Evolutionary conservation across 2,888 invertebrate genomes (phyloP).

Genomic region (Anoplius nigerrimus): DNA sequence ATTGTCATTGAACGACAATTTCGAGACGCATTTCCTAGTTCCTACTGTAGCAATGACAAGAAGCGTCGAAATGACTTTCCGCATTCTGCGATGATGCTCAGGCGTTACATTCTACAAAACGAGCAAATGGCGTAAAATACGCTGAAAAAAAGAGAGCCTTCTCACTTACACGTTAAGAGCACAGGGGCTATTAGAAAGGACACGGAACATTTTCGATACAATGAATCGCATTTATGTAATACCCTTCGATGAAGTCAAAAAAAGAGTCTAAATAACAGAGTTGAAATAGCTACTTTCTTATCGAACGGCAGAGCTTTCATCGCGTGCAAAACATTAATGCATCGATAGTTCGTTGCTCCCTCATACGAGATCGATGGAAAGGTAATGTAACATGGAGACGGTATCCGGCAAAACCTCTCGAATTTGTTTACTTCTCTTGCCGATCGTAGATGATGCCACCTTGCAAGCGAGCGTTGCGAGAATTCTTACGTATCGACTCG

Average conservation of each 20-base stretch:
- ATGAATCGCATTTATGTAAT: too few relatives aligned
- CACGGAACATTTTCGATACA: too few relatives aligned
- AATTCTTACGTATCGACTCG: too few relatives aligned
- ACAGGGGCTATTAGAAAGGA: too few relatives aligned
- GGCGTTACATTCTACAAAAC: background rate
- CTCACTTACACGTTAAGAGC: background rate
- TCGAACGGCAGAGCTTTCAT: background rate
- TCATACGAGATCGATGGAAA: background rate
- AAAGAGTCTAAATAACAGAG: too few relatives aligned
- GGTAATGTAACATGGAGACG: too few relatives aligned
- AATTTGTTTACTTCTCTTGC: too few relatives aligned
- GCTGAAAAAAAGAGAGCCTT: background rate
- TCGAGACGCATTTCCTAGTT: background rate
- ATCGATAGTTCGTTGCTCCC: conserved; percentile 3
- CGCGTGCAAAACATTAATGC: conserved; percentile 3
- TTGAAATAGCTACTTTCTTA: too few relatives aligned
- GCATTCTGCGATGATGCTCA: conserved; percentile 13
- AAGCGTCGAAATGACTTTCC: conserved; percentile 18
- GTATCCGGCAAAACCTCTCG: too few relatives aligned
- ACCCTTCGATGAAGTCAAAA: too few relatives aligned
- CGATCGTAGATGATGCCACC: too few relatives aligned
- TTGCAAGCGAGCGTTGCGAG: too few relatives aligned
- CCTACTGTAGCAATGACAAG: conserved; percentile 8
- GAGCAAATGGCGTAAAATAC: conserved; percentile 5
- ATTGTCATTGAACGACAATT: conserved; percentile 8